phyloP scores from a whole-genome alignment of 2,797 vertebrate genomes.

The Melanotaenia parkinsoni region DNA sequence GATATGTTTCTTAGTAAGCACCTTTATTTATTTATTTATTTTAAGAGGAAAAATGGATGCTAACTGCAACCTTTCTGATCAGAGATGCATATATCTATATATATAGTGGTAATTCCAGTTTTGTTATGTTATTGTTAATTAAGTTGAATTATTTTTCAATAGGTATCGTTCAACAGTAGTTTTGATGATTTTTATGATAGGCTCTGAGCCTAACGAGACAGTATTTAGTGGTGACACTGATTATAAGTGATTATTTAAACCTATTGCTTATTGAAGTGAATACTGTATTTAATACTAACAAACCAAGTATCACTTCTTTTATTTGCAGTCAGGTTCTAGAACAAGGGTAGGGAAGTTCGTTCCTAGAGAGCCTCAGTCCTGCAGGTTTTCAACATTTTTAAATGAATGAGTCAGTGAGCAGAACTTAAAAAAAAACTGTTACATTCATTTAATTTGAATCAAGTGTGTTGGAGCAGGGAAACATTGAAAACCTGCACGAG shows the following conservation, averaged over 20 bases:
- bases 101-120: not conserved
- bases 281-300: not conserved
- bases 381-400: no score
- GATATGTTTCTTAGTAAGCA: conserved; percentile 21
- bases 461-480: no score
- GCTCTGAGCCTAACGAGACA: not conserved
- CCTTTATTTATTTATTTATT: not conserved
- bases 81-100: not conserved
- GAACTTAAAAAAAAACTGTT: no score
- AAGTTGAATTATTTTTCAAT: not conserved
- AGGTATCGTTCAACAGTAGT: not conserved
- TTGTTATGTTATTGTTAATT: not conserved
- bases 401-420: no score
- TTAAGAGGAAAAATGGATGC: not conserved
- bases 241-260: not conserved
- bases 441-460: no score
- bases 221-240: not conserved
- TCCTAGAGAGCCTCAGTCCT: no score
- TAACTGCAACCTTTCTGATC: not conserved
- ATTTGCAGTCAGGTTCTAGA: not conserved
- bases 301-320: not conserved
- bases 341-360: not conserved
- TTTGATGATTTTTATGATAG: no score
- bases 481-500: no score
- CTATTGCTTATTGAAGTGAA: not conserved